Evolutionary conservation across 2,113 vertebrate genomes (phyloP).

Genomic region (Nyctereutes procyonoides): DNA sequence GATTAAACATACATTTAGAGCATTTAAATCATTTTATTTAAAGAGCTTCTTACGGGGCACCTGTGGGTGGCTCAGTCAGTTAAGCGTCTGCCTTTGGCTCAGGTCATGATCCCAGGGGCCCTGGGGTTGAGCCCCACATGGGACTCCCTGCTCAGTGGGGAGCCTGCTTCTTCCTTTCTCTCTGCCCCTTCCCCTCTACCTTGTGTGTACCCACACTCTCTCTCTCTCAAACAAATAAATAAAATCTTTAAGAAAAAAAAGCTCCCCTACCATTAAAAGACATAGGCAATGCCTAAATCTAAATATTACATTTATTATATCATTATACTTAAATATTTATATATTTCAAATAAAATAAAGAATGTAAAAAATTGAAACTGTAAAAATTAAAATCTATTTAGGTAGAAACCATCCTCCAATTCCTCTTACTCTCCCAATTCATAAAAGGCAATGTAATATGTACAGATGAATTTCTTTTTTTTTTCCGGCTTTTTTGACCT

Average conservation of each 20-base stretch:
- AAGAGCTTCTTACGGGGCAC: not conserved
- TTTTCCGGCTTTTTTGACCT: not conserved
- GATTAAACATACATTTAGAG: not conserved
- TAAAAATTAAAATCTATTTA: slow-evolving; percentile 54
- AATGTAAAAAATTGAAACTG: not conserved
- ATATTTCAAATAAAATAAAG: slow-evolving; percentile 29
- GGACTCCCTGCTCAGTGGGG: no score
- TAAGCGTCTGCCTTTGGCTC: no score
- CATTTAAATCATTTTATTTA: not conserved
- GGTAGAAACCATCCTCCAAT: not conserved
- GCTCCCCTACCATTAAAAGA: not conserved
- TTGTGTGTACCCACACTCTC: no score
- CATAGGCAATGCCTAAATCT: not conserved
- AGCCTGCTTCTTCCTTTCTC: no score
- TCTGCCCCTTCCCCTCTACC: no score
- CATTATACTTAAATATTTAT: not conserved
- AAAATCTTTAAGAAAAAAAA: not conserved
- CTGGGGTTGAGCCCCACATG: no score
- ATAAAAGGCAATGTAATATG: not conserved
- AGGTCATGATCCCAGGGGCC: no score
- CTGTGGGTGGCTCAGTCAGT: no score
- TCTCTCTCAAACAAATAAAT: no score
- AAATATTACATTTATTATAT: slow-evolving; percentile 12
- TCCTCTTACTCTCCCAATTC: not conserved
- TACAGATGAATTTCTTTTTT: not conserved